These are phyloP conservation scores for Nanorana parkeri DNA, from an alignment of 2,113 vertebrate species.

Conservation along the genomic window DNA sequence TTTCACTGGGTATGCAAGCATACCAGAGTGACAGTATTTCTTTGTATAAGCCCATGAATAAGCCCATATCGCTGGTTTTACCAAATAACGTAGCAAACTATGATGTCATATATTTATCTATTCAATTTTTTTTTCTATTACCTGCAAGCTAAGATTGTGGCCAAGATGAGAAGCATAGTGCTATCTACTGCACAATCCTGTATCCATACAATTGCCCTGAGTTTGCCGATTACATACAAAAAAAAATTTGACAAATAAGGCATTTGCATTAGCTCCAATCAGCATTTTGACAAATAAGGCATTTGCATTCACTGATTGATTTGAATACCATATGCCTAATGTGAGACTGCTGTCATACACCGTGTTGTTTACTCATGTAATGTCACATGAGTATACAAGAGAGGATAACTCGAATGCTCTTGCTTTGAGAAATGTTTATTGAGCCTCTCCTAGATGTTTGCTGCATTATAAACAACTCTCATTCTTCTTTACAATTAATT, in stretches of 20 bases:
- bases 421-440: slow-evolving; percentile 17
- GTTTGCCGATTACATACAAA: slow-evolving; percentile 67
- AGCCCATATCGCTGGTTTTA: too few species aligned
- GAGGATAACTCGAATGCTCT: background rate
- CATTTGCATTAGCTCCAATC: slow-evolving; percentile 73
- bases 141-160: too few species aligned
- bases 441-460: background rate
- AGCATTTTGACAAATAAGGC: slow-evolving; percentile 66
- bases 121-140: too few species aligned
- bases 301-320: slow-evolving; percentile 68
- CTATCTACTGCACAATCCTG: slow-evolving; percentile 60
- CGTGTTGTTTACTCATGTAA: slow-evolving; percentile 62
- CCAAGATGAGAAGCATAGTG: background rate
- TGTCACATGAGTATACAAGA: slow-evolving; percentile 49
- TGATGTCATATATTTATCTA: too few species aligned
- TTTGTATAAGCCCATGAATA: too few species aligned
- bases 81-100: too few species aligned
- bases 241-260: slow-evolving; percentile 63
- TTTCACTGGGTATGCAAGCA: too few species aligned
- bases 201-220: slow-evolving; percentile 52
- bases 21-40: too few species aligned
- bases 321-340: slow-evolving; percentile 64
- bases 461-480: slow-evolving; percentile 7
- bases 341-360: slow-evolving; percentile 62
- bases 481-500: slow-evolving; percentile 13